Base-by-base conservation (phyloP, 2,888 invertebrate genomes). In the Periphyllus acericola region DNA sequence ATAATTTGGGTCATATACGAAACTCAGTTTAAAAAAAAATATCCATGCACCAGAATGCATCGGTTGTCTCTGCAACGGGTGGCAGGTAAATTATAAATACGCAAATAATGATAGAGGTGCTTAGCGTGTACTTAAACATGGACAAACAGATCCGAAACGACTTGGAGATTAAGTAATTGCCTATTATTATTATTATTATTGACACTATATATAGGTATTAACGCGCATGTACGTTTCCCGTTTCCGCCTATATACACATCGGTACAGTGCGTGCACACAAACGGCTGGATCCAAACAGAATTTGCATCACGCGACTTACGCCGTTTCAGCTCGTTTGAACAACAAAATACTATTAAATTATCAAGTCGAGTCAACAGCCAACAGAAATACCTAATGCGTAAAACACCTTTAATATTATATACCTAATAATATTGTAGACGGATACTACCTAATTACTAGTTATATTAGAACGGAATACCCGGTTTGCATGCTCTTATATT, bases 11-110 rank as follows among this genome's bases (percentile, higher is more conserved):
- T 80, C 66, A 68, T 68, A 68, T 80, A 40, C 36, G 36, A 80
- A 66, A 80, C 36, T 36, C 40, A 19, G 40, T 80, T 80, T 55
- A 34, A 55, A 79, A 80, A 60, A 80, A 80, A 66, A 79, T 60
- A 76, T n/a, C 68, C 32, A 32, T 3, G 32, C 14, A 32, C 32
- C 71, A 29, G 32, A 71, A 32, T 29, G 71, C 32, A 71, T 71
- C 14, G 25, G 3, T 32, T 71, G 17, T 17, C 32, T 29, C 3
- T 29, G 29, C 71, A 5, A 14, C 32, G 32, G 71, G 17, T 29
- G 29, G 32, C 71, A 4, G 71, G 11, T 17, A 32, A 32, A 71
- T 32, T 71, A 60, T 60, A 71, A 71, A 17, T 14, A 32, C 14
- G 11, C 32, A 71, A 71, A 71, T 71, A 71, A 71, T 71, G 71